Conservation (phyloP, 1,140 invertebrate species). For the Drosophila suzukii region DNA sequence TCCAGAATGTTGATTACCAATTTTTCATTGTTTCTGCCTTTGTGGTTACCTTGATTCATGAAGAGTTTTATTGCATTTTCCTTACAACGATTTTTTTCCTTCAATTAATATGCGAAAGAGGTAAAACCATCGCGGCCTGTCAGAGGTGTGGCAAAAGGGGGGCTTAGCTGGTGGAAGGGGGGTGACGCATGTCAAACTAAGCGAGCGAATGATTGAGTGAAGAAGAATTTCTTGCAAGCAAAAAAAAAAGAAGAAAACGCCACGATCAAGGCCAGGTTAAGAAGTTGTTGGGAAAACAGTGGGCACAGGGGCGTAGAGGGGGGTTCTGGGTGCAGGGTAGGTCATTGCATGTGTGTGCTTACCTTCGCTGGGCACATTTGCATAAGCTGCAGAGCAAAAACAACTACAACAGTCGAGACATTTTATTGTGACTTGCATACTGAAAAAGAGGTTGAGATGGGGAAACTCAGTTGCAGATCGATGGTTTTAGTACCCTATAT, state of each 20-base stretch:
- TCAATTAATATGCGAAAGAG: slow-evolving; percentile 61
- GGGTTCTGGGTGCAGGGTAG: slow-evolving; percentile 5
- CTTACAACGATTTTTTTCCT: slow-evolving; percentile 9
- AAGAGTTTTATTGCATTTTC: slow-evolving; percentile 24
- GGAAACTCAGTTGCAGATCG: no score
- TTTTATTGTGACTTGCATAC: slow-evolving; percentile 49
- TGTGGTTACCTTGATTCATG: slow-evolving; percentile 23
- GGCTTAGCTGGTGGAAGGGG: not conserved
- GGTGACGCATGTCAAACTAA: slow-evolving; percentile 29
- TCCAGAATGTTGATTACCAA: slow-evolving; percentile 28
- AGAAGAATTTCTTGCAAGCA: slow-evolving; percentile 18
- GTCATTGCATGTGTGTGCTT: slow-evolving; percentile 33
- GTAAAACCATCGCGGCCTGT: slow-evolving; percentile 10
- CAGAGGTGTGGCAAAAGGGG: slow-evolving; percentile 11
- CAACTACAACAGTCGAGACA: slow-evolving; percentile 9
- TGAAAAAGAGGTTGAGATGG: slow-evolving; percentile 3
- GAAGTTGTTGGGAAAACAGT: not conserved
- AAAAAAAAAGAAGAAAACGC: not conserved
- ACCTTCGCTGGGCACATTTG: slow-evolving; percentile 52
- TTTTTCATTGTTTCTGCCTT: slow-evolving; percentile 3
- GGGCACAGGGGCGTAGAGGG: not conserved
- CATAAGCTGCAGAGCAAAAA: slow-evolving; percentile 48
- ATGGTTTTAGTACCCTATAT: not conserved
- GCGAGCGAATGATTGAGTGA: slow-evolving; percentile 42
- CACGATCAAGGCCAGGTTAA: slow-evolving; percentile 45